Base-by-base conservation (phyloP, 2,113 vertebrate genomes). In the Ammodramus savannarum region DNA sequence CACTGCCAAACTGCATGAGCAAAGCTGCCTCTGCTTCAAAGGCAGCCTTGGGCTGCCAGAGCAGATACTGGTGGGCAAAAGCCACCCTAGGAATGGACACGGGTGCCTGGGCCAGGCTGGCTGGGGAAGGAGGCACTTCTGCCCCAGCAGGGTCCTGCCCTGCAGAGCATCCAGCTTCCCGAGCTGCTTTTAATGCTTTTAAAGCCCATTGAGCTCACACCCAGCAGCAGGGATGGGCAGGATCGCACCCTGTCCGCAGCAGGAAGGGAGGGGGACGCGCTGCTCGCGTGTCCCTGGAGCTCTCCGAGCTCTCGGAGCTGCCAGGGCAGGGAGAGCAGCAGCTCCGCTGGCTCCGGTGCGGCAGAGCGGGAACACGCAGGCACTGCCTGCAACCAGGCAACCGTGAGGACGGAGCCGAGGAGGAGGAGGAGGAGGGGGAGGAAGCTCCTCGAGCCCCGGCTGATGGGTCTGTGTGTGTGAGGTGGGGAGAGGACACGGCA, bases 201-300 rank as follows among this genome's bases (percentile, higher is more conserved):
- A n/a, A n/a, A n/a, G n/a, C 3, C 21, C 0, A 2, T 1, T 0
- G 29, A 77, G 18, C 32, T 39, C 39, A 21, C 13, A 13, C 11
- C 16, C n/a, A 6, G 1, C 81, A 4, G 81, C 85, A 65, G 67
- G 3, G 38, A 8, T 1, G 21, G 80, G 57, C 66, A 68, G 68
- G 63, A 11, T 3, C 1, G 76, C 66, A 14, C 7, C 19, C 63
- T 0, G 44, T 39, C 21, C 8, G 36, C 63, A 16, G 11, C 9
- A 2, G 72, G 46, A 21, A 14, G 23, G 58, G 43, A 43, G 17
- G 6, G 14, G 27, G 12, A 16, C 4, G 0, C 9, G 57, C 9
- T 7, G 38, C 2, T 26, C 0, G 4, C 0, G 7, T 7, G 48
- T n/a, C 25, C 46, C 20, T 0, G 3, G 11, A 13, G 52, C 52